Conservation (phyloP, 2,797 vertebrate species). For the Poecilia wingei region DNA sequence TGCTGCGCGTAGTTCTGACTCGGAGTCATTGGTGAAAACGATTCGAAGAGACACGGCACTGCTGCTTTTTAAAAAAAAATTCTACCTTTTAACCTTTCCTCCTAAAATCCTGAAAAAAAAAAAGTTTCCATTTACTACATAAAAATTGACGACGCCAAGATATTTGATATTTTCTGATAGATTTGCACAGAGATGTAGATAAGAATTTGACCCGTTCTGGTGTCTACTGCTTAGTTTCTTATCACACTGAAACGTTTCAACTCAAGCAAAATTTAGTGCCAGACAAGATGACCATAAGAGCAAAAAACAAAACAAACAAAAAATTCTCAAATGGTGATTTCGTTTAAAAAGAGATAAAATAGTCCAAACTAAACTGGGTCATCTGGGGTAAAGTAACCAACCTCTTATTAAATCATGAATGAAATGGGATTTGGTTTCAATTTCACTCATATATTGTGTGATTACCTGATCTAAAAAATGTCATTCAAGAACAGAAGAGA, state of each 20-base stretch:
- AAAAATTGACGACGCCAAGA: neutral
- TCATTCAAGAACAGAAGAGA: neutral
- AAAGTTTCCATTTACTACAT: neutral
- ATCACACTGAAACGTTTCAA: neutral
- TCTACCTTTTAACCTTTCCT: no score
- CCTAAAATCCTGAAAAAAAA: no score
- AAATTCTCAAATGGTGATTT: neutral
- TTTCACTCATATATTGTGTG: neutral
- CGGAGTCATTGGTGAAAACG: neutral
- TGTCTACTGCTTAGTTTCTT: neutral
- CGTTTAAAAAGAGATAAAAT: neutral
- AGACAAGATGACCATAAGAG: neutral
- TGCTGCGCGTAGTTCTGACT: slow-evolving; percentile 16
- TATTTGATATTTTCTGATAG: neutral
- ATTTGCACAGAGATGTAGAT: neutral
- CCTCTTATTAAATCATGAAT: neutral
- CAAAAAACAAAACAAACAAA: neutral
- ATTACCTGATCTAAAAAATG: neutral
- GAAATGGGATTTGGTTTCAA: neutral
- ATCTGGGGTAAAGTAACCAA: neutral
- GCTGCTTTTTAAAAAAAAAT: neutral
- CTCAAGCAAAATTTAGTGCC: neutral
- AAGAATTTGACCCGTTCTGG: neutral
- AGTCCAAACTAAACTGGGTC: neutral
- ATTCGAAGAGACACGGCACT: neutral